These are phyloP conservation scores for Anarrhichthys ocellatus DNA, from an alignment of 2,113 vertebrate genomes.

Conservation along the genomic window DNA sequence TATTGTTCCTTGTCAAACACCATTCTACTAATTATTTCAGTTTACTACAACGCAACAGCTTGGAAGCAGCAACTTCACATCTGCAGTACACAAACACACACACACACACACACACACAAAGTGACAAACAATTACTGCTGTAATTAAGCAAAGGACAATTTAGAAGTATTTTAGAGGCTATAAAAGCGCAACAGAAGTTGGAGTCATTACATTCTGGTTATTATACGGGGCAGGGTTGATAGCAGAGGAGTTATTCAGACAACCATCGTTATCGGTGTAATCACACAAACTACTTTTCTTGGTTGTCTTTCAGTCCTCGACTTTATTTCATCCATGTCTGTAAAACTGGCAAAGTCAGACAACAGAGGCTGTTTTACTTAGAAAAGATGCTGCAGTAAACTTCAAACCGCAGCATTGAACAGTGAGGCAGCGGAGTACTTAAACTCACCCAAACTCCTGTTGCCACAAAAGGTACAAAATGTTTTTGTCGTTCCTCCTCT, in stretches of 20 bases:
- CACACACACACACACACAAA: conserved; percentile 6
- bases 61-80: conserved; percentile 26
- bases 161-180: conserved; percentile 55
- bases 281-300: conserved; percentile 41
- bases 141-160: conserved; percentile 58
- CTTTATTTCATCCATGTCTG: conserved; percentile 39
- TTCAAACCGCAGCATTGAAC: conserved; percentile 13
- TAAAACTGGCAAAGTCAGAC: conserved; percentile 31
- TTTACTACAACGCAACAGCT: conserved; percentile 33
- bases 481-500: neutral
- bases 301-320: conserved; percentile 26
- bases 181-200: conserved; percentile 51
- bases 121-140: conserved; percentile 49
- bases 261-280: conserved; percentile 43
- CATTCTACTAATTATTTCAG: conserved; percentile 48
- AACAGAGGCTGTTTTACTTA: conserved; percentile 27
- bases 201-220: conserved; percentile 43
- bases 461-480: neutral
- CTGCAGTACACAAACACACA: conserved; percentile 5
- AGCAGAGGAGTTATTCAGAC: conserved; percentile 42
- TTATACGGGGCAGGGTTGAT: conserved; percentile 41
- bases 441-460: neutral
- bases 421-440: conserved; percentile 16
- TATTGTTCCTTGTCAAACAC: conserved; percentile 42
- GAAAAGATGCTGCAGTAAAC: conserved; percentile 31